Conservation (phyloP, 1,140 invertebrate species). For the Drosophila tani region DNA sequence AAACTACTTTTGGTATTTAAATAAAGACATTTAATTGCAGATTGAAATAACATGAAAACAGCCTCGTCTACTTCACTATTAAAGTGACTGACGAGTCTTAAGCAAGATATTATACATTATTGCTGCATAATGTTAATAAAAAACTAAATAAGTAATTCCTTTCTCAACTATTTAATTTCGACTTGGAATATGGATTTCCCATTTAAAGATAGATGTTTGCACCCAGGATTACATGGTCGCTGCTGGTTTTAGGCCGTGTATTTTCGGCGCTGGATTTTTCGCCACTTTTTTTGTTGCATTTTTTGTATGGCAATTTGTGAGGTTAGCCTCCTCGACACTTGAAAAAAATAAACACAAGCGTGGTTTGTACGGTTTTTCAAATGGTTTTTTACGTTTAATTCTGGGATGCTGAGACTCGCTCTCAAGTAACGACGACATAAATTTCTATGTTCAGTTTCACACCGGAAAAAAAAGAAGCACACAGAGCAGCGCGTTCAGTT, state of each 20-base stretch:
- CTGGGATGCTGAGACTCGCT: constrained; percentile 50
- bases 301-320: constrained; percentile 20
- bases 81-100: too few species aligned
- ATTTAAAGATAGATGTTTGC: too few species aligned
- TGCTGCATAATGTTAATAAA: too few species aligned
- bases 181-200: too few species aligned
- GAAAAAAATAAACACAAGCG: constrained; percentile 66
- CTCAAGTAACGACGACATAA: constrained; percentile 40
- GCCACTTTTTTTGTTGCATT: not conserved
- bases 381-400: constrained; percentile 54
- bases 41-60: too few species aligned
- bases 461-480: constrained; percentile 46
- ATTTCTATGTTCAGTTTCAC: constrained; percentile 29
- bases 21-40: too few species aligned
- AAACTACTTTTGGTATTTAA: too few species aligned
- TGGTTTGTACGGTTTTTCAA: constrained; percentile 31
- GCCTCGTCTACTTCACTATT: too few species aligned
- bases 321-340: constrained; percentile 43
- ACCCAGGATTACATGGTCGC: not conserved
- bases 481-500: constrained; percentile 10
- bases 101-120: too few species aligned
- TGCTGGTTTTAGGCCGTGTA: not conserved
- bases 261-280: too few species aligned
- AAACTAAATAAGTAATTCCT: too few species aligned
- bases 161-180: too few species aligned